phyloP scores from a whole-genome alignment of 2,888 invertebrate species.

The Drosophila anomelani region DNA sequence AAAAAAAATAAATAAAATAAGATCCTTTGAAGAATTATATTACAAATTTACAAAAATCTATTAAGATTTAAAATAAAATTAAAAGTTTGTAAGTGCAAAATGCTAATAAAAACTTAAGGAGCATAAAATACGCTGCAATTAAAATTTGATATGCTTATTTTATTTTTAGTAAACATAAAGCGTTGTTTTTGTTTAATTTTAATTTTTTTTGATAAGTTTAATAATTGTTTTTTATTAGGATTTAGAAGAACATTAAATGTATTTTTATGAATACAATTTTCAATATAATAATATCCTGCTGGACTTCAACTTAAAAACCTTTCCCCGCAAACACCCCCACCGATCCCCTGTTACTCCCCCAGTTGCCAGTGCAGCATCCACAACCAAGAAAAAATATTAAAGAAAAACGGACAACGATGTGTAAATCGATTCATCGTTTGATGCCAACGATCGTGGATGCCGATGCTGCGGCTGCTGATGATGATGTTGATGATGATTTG shows the following conservation, averaged over 20 bases:
- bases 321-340: neutral
- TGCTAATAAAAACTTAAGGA: too few relatives aligned
- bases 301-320: neutral
- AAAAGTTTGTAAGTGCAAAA: too few relatives aligned
- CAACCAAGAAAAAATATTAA: neutral
- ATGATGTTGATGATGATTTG: conserved; percentile 79
- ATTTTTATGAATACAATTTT: neutral
- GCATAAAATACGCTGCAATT: neutral
- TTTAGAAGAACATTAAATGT: neutral
- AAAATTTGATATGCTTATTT: neutral
- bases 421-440: conserved; percentile 79
- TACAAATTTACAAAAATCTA: too few relatives aligned
- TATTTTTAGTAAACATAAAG: too few relatives aligned
- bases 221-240: neutral
- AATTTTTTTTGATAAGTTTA: neutral
- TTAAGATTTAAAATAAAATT: too few relatives aligned
- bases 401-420: conserved; percentile 62
- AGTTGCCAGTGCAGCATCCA: conserved; percentile 24
- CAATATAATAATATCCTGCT: neutral
- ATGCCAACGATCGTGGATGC: conserved; percentile 56
- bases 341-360: conserved; percentile 1
- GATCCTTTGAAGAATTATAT: too few relatives aligned
- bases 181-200: too few relatives aligned
- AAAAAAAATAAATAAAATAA: too few relatives aligned
- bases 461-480: conserved; percentile 49